Evolutionary conservation across 1,140 invertebrate species (phyloP).

Genomic region (Drosophila burlai): DNA sequence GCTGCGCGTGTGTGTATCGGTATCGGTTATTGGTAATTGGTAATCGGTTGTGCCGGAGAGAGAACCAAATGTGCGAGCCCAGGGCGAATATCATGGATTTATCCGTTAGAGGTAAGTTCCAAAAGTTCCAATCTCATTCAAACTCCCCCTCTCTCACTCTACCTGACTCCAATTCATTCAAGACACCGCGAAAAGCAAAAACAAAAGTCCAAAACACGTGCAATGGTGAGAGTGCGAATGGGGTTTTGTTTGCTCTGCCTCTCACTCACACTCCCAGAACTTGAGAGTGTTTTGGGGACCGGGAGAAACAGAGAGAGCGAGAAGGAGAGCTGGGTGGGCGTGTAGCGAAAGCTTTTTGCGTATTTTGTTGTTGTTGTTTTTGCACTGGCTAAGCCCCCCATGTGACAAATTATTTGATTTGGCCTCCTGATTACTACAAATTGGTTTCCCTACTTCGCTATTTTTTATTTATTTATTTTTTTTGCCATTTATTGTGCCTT

Average conservation of each 20-base stretch:
- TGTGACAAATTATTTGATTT: slow-evolving; percentile 80
- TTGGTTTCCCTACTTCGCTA: slow-evolving; percentile 37
- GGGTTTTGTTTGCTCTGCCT: slow-evolving; percentile 65
- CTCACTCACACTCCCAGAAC: slow-evolving; percentile 33
- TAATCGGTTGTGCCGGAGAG: slow-evolving; percentile 34
- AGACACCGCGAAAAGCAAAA: slow-evolving; percentile 22
- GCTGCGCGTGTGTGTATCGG: slow-evolving; percentile 23
- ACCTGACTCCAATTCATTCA: slow-evolving; percentile 42
- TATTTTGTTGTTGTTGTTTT: not conserved
- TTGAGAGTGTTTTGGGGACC: slow-evolving; percentile 5
- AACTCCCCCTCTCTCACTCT: not conserved
- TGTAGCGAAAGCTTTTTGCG: slow-evolving; percentile 27
- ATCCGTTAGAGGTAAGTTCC: slow-evolving; percentile 70
- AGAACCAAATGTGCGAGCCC: slow-evolving; percentile 19
- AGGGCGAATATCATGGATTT: slow-evolving; percentile 75
- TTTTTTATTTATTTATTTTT: slow-evolving; percentile 10
- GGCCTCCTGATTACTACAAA: slow-evolving; percentile 47
- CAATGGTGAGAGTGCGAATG: slow-evolving; percentile 48
- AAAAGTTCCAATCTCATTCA: not conserved
- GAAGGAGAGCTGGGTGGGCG: slow-evolving; percentile 9
- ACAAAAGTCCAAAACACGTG: slow-evolving; percentile 58
- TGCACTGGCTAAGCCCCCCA: slow-evolving; percentile 56
- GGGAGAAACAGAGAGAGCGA: slow-evolving; percentile 16
- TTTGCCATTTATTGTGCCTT: slow-evolving; percentile 17
- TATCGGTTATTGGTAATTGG: slow-evolving; percentile 39